A percentile compares a stretch with the other conserved stretches of the same genome.
Evolutionary conservation across 2,888 invertebrate species (phyloP).

Genomic region (Erynnis tages): DNA sequence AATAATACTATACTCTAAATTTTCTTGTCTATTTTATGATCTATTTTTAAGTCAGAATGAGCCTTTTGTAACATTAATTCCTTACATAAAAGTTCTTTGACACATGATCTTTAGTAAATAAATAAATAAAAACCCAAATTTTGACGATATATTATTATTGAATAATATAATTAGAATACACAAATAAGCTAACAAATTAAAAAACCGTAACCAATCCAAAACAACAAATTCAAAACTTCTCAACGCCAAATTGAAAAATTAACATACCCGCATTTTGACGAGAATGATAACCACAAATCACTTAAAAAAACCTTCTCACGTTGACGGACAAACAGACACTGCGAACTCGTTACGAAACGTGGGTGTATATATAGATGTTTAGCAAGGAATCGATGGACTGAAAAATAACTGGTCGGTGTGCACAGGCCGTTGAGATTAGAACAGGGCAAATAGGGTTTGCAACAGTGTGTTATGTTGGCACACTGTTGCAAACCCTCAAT

Average conservation of each 20-base stretch:
- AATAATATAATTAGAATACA: no score
- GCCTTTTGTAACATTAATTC: no score
- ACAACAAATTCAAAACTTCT: neutral
- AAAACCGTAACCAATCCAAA: neutral
- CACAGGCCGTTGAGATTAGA: constrained; percentile 30
- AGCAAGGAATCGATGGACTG: constrained; percentile 44
- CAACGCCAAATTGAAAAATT: constrained; percentile 4
- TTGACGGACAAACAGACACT: constrained; percentile 39
- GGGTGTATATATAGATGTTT: constrained; percentile 45
- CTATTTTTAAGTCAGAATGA: neutral
- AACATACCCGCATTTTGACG: constrained; percentile 50
- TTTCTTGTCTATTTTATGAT: neutral
- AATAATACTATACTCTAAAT: neutral
- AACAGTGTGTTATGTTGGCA: no score
- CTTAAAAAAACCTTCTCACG: constrained; percentile 31
- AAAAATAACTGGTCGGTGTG: constrained; percentile 39
- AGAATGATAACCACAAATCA: neutral
- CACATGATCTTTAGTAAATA: no score
- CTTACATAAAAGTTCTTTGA: no score
- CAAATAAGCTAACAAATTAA: neutral
- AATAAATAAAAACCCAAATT: no score
- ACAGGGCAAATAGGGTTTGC: constrained; percentile 16
- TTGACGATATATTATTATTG: no score
- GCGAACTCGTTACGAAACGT: constrained; percentile 31
- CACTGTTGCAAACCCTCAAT: no score